phyloP scores from a whole-genome alignment of 2,888 invertebrate species.

The Cylloceria caligata region DNA sequence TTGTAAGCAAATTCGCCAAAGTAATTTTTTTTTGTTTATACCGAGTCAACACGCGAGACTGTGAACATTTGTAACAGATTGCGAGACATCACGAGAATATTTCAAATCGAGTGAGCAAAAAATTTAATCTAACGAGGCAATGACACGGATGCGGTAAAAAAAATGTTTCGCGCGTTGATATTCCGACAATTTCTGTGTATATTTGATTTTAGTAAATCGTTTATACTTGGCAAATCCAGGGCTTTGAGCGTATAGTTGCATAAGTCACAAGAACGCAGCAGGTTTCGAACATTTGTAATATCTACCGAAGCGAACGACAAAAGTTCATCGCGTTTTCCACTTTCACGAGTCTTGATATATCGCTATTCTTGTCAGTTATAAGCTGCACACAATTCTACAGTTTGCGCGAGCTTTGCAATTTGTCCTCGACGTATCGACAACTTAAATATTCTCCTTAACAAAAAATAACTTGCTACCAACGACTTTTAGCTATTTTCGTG shows the following conservation, averaged over 20 bases:
- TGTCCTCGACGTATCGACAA: background rate
- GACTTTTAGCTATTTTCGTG: constrained; percentile 5
- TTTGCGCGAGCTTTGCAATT: constrained; percentile 11
- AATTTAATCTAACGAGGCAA: background rate
- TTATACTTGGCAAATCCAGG: background rate
- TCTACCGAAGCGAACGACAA: background rate
- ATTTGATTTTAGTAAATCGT: too few species aligned
- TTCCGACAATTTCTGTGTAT: too few species aligned
- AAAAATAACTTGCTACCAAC: constrained; percentile 13
- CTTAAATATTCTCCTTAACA: constrained; percentile 18
- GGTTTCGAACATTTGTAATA: background rate
- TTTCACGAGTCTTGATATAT: background rate
- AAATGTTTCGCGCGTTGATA: too few species aligned
- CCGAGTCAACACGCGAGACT: background rate
- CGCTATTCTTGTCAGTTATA: background rate
- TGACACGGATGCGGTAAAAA: too few species aligned
- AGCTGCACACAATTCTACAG: background rate
- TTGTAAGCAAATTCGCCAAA: background rate
- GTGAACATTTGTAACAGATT: background rate
- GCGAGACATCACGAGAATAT: background rate
- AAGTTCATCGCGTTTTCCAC: background rate
- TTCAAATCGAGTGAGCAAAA: background rate
- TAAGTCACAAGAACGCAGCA: background rate
- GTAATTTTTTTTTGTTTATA: background rate
- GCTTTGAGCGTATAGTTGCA: background rate